Evolutionary conservation across 1,140 invertebrate species (phyloP), one percentile per base, ranked within the genome.

Genomic region (Thereuonema tuberculata): DNA sequence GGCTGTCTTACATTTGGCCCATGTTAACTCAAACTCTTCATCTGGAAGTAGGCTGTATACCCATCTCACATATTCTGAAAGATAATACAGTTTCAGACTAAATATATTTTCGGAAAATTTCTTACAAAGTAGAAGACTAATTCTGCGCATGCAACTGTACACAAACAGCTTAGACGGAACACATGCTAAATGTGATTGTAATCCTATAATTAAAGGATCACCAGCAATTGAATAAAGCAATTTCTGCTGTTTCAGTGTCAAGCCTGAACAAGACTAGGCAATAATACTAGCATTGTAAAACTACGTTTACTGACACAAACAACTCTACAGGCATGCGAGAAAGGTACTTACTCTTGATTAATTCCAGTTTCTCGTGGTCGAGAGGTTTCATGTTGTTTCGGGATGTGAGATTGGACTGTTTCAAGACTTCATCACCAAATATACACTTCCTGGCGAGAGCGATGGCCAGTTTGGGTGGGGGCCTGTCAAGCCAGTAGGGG

Each of bases 321-420:
- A n/a, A n/a, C n/a, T n/a, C n/a, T n/a, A n/a, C n/a, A n/a, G n/a
- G n/a, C n/a, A n/a, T n/a, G n/a, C n/a, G n/a, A n/a, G n/a, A n/a
- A n/a, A n/a, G n/a, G 21, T 55, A 55, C 53, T 55, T 55, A 55
- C 53, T 55, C 21, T 28, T 55, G 21, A 55, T 55, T 23, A 55
- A 55, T 29, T 55, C 53, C 53, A 55, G 17, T 29, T 55, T 55
- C 21, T 55, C 53, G 21, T 55, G 53, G 21, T 55, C 53, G 25
- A 55, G 53, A 14, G 53, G 53, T 55, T 55, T 55, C 53, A 55
- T 55, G 53, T 55, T 55, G 53, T 55, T 55, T 55, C 53, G 25
- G 14, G 53, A 26, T 5, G 53, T 55, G 3, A 55, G 26, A 29
- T 55, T 55, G 5, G 53, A 55, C 27, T 55, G 53, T 55, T 55